These are phyloP conservation scores for Nephrotoma appendiculata DNA, from an alignment of 2,888 invertebrate species.

Conservation along the genomic window DNA sequence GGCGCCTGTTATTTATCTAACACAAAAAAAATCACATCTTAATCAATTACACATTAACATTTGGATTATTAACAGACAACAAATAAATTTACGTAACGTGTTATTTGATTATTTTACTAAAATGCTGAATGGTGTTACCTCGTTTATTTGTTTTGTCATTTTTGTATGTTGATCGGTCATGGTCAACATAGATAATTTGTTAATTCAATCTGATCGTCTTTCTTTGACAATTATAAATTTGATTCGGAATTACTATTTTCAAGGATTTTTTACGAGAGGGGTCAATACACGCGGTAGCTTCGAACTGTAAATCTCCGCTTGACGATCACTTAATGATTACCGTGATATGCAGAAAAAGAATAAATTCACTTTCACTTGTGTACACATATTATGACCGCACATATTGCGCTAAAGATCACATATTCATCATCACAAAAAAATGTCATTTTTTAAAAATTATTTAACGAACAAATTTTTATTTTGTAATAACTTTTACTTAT, in stretches of 20 bases:
- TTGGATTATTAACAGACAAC: background rate
- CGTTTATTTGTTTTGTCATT: background rate
- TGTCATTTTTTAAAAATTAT: background rate
- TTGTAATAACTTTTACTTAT: background rate
- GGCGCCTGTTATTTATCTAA: background rate
- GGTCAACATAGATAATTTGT: background rate
- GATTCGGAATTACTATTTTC: background rate
- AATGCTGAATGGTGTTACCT: background rate
- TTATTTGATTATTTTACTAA: background rate
- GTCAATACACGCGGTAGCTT: background rate
- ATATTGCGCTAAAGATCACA: background rate
- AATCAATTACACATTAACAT: background rate
- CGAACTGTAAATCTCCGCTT: background rate
- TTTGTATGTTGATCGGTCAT: background rate
- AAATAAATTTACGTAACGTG: background rate
- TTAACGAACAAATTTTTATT: background rate
- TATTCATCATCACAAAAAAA: background rate
- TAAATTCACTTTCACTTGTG: background rate
- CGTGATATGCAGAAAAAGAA: background rate
- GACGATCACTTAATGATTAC: background rate
- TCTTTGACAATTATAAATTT: background rate
- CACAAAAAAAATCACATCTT: background rate
- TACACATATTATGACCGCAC: background rate
- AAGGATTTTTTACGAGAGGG: background rate
- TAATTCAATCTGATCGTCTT: background rate